Evolutionary conservation across 92 coral and sea anemone species (phyloP).

Genomic region (Bergia puertoricense): DNA sequence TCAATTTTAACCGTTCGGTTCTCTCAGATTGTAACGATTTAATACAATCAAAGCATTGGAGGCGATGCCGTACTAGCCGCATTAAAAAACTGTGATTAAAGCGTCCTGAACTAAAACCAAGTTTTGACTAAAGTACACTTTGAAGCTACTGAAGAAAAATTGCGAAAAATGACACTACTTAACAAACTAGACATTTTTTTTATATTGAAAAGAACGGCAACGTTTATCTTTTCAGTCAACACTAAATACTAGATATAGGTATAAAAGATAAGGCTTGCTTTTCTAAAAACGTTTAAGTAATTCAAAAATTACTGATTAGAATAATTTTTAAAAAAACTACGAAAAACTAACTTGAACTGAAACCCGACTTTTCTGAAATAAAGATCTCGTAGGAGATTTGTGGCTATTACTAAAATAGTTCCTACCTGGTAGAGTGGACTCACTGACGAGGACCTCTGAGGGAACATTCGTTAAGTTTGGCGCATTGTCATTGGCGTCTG

Average conservation of each 20-base stretch:
- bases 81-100: too few relatives aligned
- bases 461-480: constrained; percentile 69
- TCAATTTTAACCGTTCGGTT: too few relatives aligned
- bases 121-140: neutral
- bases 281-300: too few relatives aligned
- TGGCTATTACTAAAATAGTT: neutral
- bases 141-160: neutral
- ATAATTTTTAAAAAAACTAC: neutral
- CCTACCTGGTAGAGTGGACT: constrained; percentile 64
- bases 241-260: neutral
- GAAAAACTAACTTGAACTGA: neutral
- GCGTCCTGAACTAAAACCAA: too few relatives aligned
- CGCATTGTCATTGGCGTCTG: constrained; percentile 67
- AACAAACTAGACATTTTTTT: neutral
- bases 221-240: neutral
- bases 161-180: too few relatives aligned
- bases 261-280: too few relatives aligned
- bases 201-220: neutral
- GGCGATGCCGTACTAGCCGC: too few relatives aligned
- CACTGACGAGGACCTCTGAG: constrained; percentile 54
- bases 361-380: neutral
- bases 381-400: too few relatives aligned
- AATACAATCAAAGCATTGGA: too few relatives aligned
- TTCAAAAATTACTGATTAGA: neutral
- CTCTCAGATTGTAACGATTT: too few relatives aligned